Evolutionary conservation across 2,113 vertebrate genomes (phyloP).

Genomic region (Balaeniceps rex): DNA sequence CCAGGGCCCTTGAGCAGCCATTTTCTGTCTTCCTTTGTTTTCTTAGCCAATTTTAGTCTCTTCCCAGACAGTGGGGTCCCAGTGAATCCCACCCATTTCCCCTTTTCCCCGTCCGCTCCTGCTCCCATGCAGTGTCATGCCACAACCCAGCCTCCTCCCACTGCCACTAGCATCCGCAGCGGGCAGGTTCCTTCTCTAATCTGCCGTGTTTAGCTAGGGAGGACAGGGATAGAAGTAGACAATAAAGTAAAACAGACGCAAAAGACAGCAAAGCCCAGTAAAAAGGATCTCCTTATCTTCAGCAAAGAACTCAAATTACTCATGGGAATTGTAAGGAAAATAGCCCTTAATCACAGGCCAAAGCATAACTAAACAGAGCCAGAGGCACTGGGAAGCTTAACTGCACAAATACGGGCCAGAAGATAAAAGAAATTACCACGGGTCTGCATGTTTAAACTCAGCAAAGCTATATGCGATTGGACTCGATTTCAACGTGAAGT

Average conservation of each 20-base stretch:
- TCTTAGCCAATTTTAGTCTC: background rate
- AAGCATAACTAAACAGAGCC: background rate
- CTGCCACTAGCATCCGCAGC: background rate
- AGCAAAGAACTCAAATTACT: background rate
- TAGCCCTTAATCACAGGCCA: background rate
- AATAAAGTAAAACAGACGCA: background rate
- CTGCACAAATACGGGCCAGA: background rate
- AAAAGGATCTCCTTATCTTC: background rate
- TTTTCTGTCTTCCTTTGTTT: background rate
- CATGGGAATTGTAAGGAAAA: background rate
- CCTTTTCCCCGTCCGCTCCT: background rate
- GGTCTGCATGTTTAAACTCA: background rate
- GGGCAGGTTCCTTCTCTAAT: background rate
- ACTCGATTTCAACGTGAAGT: background rate
- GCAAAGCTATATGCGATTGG: background rate
- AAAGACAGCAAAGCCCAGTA: background rate
- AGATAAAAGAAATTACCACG: background rate
- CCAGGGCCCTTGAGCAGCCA: background rate
- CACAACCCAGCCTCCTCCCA: background rate
- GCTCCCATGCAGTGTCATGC: background rate
- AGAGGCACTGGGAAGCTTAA: background rate
- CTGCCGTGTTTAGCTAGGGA: background rate
- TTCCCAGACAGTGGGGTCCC: background rate
- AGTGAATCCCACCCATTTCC: background rate
- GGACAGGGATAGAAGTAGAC: background rate